Base-by-base conservation (phyloP, 1,140 invertebrate genomes). In the Theocolax elegans region DNA sequence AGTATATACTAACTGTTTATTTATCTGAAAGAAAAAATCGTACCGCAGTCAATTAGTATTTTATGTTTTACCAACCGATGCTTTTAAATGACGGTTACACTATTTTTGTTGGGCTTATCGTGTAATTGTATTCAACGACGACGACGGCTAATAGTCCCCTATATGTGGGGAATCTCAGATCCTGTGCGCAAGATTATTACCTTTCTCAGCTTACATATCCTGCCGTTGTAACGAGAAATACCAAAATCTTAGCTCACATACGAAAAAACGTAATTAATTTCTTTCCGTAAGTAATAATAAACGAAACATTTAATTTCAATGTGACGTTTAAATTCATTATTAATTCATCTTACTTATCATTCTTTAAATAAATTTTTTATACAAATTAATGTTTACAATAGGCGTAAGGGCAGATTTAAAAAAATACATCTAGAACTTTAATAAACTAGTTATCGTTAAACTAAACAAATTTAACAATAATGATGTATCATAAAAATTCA, bases 91-190 rank as follows among this genome's bases (percentile, higher is more conserved):
- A 58, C 54, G 31, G 21, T 42, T 40, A 58, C 54, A 42, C 31
- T 31, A 42, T 40, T 23, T 58, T 40, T 44, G 31, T 58, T 10
- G 31, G 21, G 10, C 35, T 58, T 40, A 42, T 40, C 54, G 35
- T 25, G 54, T 38, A 58, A 58, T 58, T 58, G 35, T 58, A 40
- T 58, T 58, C 54, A n/a, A n/a, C n/a, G n/a, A 25, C 19, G 40
- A 38, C 17, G 19, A 23, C 2, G 7, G 35, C n/a, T 19, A 2
- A 21, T 23, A 58, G 23, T 58, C 31, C 23, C 9, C 31, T 10
- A 35, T 35, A 35, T 2, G 19, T 12, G 49, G 21, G 27, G 49
- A 25, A 54, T 35, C 27, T 27, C 0, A 58, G 35, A 58, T 40
- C 35, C 54, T 17, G 54, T 23, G 54, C 54, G 19, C 19, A 19